These are phyloP conservation scores for Enteromius thamalakanensis DNA, from an alignment of 2,797 vertebrate genomes.

Conservation along the genomic window DNA sequence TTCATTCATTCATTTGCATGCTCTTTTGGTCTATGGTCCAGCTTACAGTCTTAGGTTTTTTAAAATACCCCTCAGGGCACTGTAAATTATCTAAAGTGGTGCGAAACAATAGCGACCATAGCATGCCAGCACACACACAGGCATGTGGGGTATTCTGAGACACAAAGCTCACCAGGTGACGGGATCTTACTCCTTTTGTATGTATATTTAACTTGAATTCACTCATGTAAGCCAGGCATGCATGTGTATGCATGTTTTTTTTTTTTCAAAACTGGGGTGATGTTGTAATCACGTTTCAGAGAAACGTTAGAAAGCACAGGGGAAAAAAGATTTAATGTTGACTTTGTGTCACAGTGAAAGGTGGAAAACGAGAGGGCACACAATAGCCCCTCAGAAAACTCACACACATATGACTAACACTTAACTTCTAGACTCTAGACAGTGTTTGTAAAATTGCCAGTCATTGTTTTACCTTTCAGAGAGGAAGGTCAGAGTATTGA, in stretches of 20 bases:
- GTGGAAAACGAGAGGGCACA: neutral
- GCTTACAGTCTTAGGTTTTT: neutral
- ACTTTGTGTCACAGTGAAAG: neutral
- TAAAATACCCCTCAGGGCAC: neutral
- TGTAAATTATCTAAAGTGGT: slow-evolving; percentile 35
- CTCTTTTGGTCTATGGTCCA: neutral
- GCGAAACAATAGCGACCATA: slow-evolving; percentile 4
- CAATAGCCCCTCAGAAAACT: slow-evolving; percentile 17
- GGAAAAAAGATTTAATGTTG: neutral
- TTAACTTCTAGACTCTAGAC: slow-evolving; percentile 18
- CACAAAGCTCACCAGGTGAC: neutral
- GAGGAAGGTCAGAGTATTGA: slow-evolving; percentile 16
- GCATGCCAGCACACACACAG: neutral
- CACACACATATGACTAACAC: neutral
- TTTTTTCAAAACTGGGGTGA: neutral
- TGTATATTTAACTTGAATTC: neutral
- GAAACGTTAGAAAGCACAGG: neutral
- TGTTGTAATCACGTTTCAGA: neutral
- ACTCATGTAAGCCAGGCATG: neutral
- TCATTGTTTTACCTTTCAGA: neutral
- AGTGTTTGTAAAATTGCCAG: slow-evolving; percentile 22
- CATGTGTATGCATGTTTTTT: neutral
- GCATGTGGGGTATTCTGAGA: slow-evolving; percentile 3
- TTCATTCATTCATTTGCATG: neutral
- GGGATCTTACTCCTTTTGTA: neutral